A percentile compares a stretch with the other conserved stretches of the same genome.
These are phyloP conservation scores for Ceraclea dissimilis DNA, from an alignment of 2,888 invertebrate genomes.

Conservation along the genomic window DNA sequence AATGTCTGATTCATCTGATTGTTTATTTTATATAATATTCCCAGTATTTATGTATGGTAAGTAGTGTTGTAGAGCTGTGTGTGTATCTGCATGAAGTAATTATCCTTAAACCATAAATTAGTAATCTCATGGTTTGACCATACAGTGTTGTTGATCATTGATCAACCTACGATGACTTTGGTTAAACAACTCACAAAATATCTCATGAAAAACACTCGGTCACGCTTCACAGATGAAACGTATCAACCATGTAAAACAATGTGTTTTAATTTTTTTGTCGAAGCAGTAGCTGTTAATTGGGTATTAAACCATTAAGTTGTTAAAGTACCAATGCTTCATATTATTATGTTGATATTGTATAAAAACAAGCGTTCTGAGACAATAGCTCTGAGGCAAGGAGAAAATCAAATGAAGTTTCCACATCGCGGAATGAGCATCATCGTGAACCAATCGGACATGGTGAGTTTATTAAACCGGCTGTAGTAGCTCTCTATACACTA, in stretches of 20 bases:
- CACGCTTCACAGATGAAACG: conserved; percentile 3
- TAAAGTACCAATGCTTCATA: neutral
- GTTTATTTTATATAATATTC: no score
- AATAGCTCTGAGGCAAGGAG: no score
- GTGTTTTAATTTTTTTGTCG: conserved; percentile 3
- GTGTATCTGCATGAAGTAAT: neutral
- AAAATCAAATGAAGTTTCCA: no score
- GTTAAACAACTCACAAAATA: neutral
- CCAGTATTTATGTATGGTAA: no score
- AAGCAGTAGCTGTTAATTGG: conserved; percentile 3
- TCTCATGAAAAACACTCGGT: neutral
- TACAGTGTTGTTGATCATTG: neutral
- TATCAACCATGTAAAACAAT: conserved; percentile 9
- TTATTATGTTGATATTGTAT: no score
- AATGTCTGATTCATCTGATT: no score
- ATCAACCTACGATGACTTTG: neutral
- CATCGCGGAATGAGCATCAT: no score
- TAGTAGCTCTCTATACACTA: no score
- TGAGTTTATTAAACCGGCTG: no score
- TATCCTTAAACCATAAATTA: neutral
- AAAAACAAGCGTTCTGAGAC: no score
- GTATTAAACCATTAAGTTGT: conserved; percentile 6
- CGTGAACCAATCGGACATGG: no score
- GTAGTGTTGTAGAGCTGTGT: no score
- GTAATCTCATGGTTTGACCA: neutral